Evolutionary conservation across 2,113 vertebrate species (phyloP).

Genomic region (Hippocampus guttulatus): DNA sequence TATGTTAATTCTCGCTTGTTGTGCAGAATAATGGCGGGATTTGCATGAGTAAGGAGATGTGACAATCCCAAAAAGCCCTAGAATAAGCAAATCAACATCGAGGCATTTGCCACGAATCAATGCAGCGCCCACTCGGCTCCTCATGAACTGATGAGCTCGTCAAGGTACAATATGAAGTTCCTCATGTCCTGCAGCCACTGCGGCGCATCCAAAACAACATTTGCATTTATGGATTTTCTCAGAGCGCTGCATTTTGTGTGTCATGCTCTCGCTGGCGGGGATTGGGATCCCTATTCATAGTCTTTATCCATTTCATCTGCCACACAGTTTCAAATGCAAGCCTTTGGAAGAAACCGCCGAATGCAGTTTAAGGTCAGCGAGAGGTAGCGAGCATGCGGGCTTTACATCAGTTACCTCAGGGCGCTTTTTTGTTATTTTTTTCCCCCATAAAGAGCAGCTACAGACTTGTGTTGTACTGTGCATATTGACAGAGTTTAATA

Average conservation of each 20-base stretch:
- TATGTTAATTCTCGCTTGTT: constrained; percentile 7
- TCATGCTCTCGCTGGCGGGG: constrained; percentile 45
- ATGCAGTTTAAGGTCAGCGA: constrained; percentile 21
- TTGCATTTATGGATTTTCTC: constrained; percentile 68
- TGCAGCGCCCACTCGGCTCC: constrained; percentile 39
- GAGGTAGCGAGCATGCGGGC: neutral
- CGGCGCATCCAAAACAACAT: constrained; percentile 41
- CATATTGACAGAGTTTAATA: neutral
- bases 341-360: constrained; percentile 32
- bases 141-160: constrained; percentile 40
- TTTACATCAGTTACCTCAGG: constrained; percentile 4
- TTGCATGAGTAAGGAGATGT: constrained; percentile 25
- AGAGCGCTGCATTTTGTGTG: constrained; percentile 31
- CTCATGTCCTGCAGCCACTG: constrained; percentile 51
- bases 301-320: constrained; percentile 55
- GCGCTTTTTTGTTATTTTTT: neutral
- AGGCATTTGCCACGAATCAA: constrained; percentile 48
- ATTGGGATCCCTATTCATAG: constrained; percentile 54
- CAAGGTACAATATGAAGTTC: constrained; percentile 46
- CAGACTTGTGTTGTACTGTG: neutral
- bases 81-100: constrained; percentile 47
- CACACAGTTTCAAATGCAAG: constrained; percentile 31
- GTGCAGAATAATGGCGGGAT: constrained; percentile 21
- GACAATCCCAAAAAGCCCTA: constrained; percentile 7
- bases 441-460: neutral